Conservation (phyloP, 2,113 vertebrate species). For the Steatornis caripensis region DNA sequence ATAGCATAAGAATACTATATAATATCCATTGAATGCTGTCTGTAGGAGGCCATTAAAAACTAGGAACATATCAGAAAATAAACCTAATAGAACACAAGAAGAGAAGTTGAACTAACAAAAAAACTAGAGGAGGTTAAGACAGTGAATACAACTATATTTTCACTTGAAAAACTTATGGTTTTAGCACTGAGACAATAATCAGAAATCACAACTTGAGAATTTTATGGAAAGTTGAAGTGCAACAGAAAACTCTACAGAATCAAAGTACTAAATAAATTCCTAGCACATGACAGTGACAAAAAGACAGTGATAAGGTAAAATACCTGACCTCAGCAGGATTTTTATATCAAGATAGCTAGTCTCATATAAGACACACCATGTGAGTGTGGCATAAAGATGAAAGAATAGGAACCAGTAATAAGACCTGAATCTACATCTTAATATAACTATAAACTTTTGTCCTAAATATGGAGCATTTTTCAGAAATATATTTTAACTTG, state of each 20-base stretch:
- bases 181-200: background rate
- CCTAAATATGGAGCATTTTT: background rate
- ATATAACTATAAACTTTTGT: background rate
- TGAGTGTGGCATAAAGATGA: background rate
- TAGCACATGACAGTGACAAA: background rate
- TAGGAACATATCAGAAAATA: background rate
- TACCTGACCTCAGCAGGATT: background rate
- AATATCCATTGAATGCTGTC: background rate
- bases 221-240: background rate
- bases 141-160: background rate
- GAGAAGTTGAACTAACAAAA: background rate
- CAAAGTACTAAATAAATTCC: background rate
- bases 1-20: background rate
- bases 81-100: background rate
- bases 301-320: background rate
- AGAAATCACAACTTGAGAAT: background rate
- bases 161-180: background rate
- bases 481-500: background rate
- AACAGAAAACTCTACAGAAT: background rate
- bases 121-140: background rate
- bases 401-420: background rate
- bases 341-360: background rate
- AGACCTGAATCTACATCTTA: background rate
- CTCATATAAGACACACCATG: background rate
- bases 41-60: background rate